Percentiles rank a stretch among this genome's conserved stretches.
These are phyloP conservation scores for Chrysomela aeneicollis DNA, from an alignment of 2,888 invertebrate species.

Conservation along the genomic window DNA sequence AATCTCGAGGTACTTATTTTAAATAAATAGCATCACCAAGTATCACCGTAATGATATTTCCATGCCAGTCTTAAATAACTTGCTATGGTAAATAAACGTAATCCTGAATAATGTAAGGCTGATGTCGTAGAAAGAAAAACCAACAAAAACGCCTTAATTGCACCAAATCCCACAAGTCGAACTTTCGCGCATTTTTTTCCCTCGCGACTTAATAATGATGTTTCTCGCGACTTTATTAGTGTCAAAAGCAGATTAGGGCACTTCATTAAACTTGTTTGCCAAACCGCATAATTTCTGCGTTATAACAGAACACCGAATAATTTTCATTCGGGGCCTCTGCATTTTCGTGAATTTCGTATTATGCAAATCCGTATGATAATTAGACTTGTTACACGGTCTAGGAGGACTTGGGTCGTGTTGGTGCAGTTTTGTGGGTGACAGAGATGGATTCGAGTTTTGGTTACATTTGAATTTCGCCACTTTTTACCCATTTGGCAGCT, in stretches of 20 bases:
- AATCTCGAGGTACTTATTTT: too few relatives aligned
- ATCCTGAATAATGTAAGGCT: constrained; percentile 19
- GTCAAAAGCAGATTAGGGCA: constrained; percentile 40
- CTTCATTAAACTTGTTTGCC: constrained; percentile 37
- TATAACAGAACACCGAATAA: constrained; percentile 40
- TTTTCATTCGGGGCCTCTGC: constrained; percentile 38
- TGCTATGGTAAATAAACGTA: not conserved
- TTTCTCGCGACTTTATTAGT: constrained; percentile 36
- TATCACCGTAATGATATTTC: too few relatives aligned
- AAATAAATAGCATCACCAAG: too few relatives aligned
- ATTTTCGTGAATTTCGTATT: constrained; percentile 49
- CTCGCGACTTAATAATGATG: constrained; percentile 22
- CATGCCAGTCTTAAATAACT: not conserved
- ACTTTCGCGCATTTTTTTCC: constrained; percentile 22
- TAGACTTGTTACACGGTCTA: constrained; percentile 54
- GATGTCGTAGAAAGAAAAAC: constrained; percentile 17
- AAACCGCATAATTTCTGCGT: constrained; percentile 40
- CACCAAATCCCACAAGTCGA: constrained; percentile 25
- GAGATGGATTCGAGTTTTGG: constrained; percentile 50
- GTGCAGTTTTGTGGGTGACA: constrained; percentile 48
- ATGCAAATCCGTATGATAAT: constrained; percentile 57
- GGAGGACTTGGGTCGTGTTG: constrained; percentile 50
- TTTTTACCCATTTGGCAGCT: constrained; percentile 50
- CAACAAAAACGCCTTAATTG: constrained; percentile 24
- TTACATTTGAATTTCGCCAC: constrained; percentile 50